Conservation (phyloP, 2,113 vertebrate species). For the Microtus oregoni region DNA sequence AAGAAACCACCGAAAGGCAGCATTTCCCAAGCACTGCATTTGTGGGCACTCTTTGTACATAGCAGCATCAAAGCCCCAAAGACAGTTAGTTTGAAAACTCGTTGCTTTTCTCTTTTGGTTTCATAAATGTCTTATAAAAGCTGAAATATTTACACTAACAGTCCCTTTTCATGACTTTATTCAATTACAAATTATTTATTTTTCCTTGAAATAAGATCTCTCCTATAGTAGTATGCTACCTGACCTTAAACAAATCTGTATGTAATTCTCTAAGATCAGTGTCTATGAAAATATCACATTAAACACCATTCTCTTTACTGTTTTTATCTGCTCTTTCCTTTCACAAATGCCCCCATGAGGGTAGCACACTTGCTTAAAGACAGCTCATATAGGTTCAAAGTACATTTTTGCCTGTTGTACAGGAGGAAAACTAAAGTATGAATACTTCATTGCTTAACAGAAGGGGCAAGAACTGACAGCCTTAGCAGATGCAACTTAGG, state of each 20-base stretch:
- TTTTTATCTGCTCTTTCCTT: conserved; percentile 34
- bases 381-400: background rate
- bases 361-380: background rate
- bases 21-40: conserved; percentile 41
- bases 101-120: conserved; percentile 45
- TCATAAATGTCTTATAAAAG: conserved; percentile 45
- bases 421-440: conserved; percentile 23
- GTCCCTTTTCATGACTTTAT: conserved; percentile 48
- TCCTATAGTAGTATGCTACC: background rate
- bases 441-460: background rate
- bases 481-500: background rate
- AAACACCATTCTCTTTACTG: conserved; percentile 51
- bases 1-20: conserved; percentile 47
- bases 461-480: background rate
- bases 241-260: conserved; percentile 17
- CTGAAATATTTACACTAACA: conserved; percentile 49
- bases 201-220: conserved; percentile 30
- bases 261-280: conserved; percentile 39
- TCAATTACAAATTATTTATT: conserved; percentile 19
- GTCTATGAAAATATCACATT: conserved; percentile 52
- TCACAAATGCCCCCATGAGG: background rate
- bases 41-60: background rate
- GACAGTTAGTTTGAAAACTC: conserved; percentile 16
- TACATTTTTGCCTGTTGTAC: background rate
- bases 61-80: background rate